Evolutionary conservation across 1,140 invertebrate species (phyloP).

Genomic region (Melitaea cinxia): DNA sequence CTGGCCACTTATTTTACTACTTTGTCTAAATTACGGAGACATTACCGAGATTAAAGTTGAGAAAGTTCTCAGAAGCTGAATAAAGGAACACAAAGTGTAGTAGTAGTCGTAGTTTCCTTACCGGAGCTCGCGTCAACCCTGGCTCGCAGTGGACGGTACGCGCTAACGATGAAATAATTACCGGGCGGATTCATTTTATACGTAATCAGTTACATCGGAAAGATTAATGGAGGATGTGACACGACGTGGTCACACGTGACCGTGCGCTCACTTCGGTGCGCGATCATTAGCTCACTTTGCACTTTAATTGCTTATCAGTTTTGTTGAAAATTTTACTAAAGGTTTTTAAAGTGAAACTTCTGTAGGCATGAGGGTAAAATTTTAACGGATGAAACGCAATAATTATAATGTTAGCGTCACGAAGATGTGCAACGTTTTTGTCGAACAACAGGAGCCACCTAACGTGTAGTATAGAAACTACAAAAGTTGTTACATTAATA

Average conservation of each 20-base stretch:
- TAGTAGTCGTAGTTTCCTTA: not conserved
- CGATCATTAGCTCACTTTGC: too few species aligned
- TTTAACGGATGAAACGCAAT: too few species aligned
- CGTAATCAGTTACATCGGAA: not conserved
- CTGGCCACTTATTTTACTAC: not conserved
- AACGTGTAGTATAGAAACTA: too few species aligned
- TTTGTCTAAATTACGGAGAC: not conserved
- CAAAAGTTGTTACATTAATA: too few species aligned
- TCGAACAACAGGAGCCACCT: too few species aligned
- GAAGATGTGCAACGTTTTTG: too few species aligned
- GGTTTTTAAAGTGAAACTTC: too few species aligned
- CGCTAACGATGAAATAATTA: constrained; percentile 1
- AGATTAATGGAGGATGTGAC: not conserved
- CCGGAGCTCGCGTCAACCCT: not conserved
- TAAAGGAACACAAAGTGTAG: not conserved
- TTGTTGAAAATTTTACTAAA: too few species aligned
- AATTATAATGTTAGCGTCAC: too few species aligned
- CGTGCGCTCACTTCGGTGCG: too few species aligned
- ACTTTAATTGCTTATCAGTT: too few species aligned
- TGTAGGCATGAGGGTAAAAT: too few species aligned
- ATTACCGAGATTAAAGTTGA: not conserved
- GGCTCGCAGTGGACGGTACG: not conserved
- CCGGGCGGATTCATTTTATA: not conserved
- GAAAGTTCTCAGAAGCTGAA: not conserved
- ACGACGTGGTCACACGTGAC: not conserved